Percentiles rank a stretch among this genome's conserved stretches.
These are phyloP conservation scores for Crotalus horridus DNA, from an alignment of 2,113 vertebrate genomes.

Conservation along the genomic window DNA sequence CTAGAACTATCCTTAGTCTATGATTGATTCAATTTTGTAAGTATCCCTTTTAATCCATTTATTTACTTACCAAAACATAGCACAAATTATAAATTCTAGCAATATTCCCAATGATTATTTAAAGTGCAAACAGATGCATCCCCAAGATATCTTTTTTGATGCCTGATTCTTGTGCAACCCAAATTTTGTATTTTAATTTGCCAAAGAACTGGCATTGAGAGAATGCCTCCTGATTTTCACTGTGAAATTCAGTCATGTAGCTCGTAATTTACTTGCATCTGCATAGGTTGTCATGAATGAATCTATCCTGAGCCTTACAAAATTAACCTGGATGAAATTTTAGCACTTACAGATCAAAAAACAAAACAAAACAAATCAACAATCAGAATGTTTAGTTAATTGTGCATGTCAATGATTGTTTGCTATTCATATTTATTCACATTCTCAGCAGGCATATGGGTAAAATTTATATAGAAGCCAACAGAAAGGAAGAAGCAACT, in stretches of 20 bases:
- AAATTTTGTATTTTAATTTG: neutral
- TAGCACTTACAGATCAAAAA: conserved; percentile 21
- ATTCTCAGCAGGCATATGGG: conserved; percentile 60
- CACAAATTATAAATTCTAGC: neutral
- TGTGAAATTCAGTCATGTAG: neutral
- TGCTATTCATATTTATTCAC: conserved; percentile 57
- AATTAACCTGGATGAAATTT: conserved; percentile 24
- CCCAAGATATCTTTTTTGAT: neutral
- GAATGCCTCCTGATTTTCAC: neutral
- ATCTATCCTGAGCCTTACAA: conserved; percentile 24
- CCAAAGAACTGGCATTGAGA: neutral
- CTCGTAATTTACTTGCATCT: accelerated
- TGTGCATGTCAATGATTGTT: conserved; percentile 53
- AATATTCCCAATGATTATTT: neutral
- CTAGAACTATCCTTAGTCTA: neutral
- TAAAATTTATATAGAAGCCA: conserved; percentile 62
- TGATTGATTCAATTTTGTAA: neutral
- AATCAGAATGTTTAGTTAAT: conserved; percentile 40
- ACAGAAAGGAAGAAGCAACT: conserved; percentile 65
- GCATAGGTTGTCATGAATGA: conserved; percentile 19
- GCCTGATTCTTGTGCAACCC: neutral
- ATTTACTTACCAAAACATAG: neutral
- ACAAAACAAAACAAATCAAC: neutral
- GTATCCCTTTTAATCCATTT: neutral
- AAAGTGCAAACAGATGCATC: neutral